Conservation (phyloP, 1,140 invertebrate genomes). For the Thalassaphorura encarpata region DNA sequence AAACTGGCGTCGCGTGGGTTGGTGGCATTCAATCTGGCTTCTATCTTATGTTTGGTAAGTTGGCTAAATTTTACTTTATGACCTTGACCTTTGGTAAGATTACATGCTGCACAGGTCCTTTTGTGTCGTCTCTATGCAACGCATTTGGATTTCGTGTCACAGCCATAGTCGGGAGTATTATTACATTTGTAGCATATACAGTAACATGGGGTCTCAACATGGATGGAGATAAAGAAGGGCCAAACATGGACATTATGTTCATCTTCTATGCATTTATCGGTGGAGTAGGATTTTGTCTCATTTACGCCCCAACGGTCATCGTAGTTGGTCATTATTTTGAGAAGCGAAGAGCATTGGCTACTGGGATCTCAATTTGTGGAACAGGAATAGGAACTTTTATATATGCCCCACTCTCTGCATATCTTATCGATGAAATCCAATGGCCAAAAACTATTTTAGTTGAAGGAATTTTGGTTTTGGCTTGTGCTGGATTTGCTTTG, state of each 20-base stretch:
- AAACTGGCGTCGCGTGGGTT: slow-evolving; percentile 63
- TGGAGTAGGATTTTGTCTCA: slow-evolving; percentile 46
- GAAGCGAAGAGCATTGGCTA: slow-evolving; percentile 51
- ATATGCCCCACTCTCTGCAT: slow-evolving; percentile 13
- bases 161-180: slow-evolving; percentile 67
- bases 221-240: slow-evolving; percentile 1
- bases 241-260: slow-evolving; percentile 18
- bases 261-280: slow-evolving; percentile 47
- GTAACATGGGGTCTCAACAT: slow-evolving; percentile 13
- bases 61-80: slow-evolving; percentile 25
- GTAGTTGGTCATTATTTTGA: slow-evolving; percentile 90
- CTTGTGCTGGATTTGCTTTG: not conserved
- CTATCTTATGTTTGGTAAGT: slow-evolving; percentile 78
- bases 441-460: not conserved
- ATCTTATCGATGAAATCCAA: not conserved
- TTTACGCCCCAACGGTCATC: slow-evolving; percentile 83
- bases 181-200: slow-evolving; percentile 45
- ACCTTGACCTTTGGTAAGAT: not conserved
- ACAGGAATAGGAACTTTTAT: slow-evolving; percentile 62
- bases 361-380: slow-evolving; percentile 82
- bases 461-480: not conserved
- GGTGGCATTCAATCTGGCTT: slow-evolving; percentile 83
- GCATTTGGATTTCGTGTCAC: slow-evolving; percentile 80
- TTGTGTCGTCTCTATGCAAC: slow-evolving; percentile 76
- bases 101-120: slow-evolving; percentile 56